Percentiles rank a stretch among this genome's conserved stretches.
These are phyloP conservation scores for Oscarella lobularis DNA, from an alignment of 37 sponge, comb jelly and placozoan species.

Conservation along the genomic window DNA sequence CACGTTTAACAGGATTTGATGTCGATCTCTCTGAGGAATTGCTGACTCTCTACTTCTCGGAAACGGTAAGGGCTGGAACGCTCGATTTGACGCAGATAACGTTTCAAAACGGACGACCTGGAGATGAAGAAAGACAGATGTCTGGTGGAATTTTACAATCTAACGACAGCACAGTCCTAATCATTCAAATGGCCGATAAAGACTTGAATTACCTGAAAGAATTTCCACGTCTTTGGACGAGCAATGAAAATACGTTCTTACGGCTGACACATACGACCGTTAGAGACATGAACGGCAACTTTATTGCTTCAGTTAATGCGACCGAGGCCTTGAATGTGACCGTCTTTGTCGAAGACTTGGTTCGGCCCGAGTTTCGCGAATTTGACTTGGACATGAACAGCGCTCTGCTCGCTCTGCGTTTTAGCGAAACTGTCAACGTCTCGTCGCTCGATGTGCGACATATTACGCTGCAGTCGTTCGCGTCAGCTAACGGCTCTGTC, in stretches of 20 bases:
- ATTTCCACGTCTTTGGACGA: background rate
- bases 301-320: background rate
- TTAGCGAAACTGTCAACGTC: constrained; percentile 36
- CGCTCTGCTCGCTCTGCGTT: constrained; percentile 15
- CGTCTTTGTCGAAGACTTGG: constrained; percentile 12
- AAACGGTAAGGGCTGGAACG: constrained; percentile 48
- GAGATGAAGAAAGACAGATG: background rate
- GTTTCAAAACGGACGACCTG: constrained; percentile 14
- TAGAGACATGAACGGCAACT: background rate
- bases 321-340: constrained; percentile 9
- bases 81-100: constrained; percentile 49
- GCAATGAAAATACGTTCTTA: constrained; percentile 10
- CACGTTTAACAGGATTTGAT: constrained; percentile 30
- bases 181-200: background rate
- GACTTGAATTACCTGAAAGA: constrained; percentile 12
- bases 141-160: background rate
- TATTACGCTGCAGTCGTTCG: background rate
- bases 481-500: background rate
- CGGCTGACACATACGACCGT: background rate
- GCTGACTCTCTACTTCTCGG: constrained; percentile 55
- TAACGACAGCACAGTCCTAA: background rate
- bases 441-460: constrained; percentile 12
- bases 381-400: constrained; percentile 34
- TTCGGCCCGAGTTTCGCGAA: constrained; percentile 13
- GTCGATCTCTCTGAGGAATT: constrained; percentile 47